Conservation (phyloP, 2,113 vertebrate species). For the Talpa occidentalis region DNA sequence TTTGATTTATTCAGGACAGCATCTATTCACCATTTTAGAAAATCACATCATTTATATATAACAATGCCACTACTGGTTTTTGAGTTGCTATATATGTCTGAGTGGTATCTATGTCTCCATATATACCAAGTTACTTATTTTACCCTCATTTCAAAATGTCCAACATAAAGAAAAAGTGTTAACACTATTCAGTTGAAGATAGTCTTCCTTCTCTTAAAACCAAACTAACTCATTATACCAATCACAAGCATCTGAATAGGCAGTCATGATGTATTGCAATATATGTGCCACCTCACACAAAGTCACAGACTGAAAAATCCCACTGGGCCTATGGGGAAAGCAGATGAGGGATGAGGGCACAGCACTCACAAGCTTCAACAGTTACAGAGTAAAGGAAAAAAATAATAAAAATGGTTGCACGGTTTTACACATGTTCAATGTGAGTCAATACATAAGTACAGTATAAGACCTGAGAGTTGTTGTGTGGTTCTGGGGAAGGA, state of each 20-base stretch:
- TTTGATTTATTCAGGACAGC: not conserved
- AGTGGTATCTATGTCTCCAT: no score
- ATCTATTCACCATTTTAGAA: conserved; percentile 3
- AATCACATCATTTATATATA: not conserved
- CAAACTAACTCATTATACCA: not conserved
- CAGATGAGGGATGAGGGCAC: not conserved
- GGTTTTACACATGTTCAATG: not conserved
- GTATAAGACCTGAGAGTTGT: not conserved
- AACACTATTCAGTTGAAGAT: not conserved
- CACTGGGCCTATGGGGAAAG: not conserved
- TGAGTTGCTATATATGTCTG: not conserved
- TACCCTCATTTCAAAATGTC: not conserved
- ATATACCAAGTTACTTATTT: not conserved
- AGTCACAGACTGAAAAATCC: not conserved
- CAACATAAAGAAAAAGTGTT: not conserved
- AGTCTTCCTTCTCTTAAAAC: not conserved
- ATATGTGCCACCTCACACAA: not conserved
- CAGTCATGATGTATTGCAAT: not conserved
- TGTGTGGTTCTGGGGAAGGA: not conserved
- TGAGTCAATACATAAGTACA: not conserved
- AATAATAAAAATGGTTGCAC: not conserved
- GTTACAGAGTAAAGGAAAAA: not conserved
- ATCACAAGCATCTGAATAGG: not conserved
- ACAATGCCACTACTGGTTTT: not conserved
- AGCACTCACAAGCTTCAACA: not conserved